Conservation (phyloP, 2,113 vertebrate genomes). For the Scomber japonicus region DNA sequence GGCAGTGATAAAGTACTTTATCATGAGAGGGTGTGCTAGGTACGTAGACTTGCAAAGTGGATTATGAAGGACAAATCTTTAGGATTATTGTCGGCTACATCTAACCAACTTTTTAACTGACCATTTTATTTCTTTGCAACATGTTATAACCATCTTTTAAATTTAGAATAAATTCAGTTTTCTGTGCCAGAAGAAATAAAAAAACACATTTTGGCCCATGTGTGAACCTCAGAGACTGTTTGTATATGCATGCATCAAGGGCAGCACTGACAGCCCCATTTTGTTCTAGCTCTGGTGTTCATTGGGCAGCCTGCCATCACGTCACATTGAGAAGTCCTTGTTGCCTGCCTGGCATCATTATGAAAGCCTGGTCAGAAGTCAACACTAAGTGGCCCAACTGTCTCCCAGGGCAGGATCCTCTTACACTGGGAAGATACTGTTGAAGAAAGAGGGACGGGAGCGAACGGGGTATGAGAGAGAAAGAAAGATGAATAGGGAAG, state of each 20-base stretch:
- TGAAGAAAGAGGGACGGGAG: conserved; percentile 43
- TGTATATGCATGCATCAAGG: conserved; percentile 42
- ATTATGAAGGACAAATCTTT: conserved; percentile 43
- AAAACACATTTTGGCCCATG: conserved; percentile 1
- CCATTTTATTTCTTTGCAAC: not conserved
- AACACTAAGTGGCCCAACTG: conserved; percentile 74
- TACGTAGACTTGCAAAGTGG: conserved; percentile 20
- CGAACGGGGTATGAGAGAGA: conserved; percentile 5
- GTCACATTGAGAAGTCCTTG: conserved; percentile 73
- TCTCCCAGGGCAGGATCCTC: conserved; percentile 70
- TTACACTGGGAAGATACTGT: conserved; percentile 73
- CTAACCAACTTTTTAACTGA: not conserved
- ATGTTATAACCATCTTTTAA: not conserved
- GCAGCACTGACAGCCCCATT: conserved; percentile 47
- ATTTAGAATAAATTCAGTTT: not conserved
- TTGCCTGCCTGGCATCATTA: conserved; percentile 69
- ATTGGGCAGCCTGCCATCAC: conserved; percentile 65
- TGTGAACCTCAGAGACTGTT: conserved; percentile 14
- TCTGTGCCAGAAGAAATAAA: not conserved
- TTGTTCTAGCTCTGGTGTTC: conserved; percentile 50
- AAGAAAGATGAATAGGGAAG: conserved; percentile 39
- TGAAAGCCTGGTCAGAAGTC: conserved; percentile 69
- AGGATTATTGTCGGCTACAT: conserved; percentile 4
- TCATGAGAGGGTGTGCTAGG: conserved; percentile 5
- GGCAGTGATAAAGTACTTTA: conserved; percentile 55